A percentile compares a stretch with the other conserved stretches of the same genome.
Evolutionary conservation across 1,140 invertebrate genomes (phyloP).

Genomic region (Meteorus sp.): DNA sequence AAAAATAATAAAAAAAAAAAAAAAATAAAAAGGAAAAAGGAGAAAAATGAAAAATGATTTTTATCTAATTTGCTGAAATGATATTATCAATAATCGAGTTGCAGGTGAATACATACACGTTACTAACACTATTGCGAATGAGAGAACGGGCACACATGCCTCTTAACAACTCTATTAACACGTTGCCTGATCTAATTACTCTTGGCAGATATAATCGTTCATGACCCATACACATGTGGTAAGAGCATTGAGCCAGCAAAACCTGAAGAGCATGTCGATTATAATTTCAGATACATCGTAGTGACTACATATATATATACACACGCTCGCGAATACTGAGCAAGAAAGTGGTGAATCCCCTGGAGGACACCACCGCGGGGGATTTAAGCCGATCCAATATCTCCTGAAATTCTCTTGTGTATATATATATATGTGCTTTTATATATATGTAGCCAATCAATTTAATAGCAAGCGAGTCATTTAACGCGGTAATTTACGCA

Average conservation of each 20-base stretch:
- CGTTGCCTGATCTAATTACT: slow-evolving; percentile 27
- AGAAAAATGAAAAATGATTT: not conserved
- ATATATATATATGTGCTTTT: too few species aligned
- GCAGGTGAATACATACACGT: not conserved
- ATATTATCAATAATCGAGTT: too few species aligned
- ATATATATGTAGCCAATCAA: not conserved
- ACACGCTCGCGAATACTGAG: not conserved
- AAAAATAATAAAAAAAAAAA: not conserved
- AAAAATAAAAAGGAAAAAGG: not conserved
- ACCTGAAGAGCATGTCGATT: not conserved
- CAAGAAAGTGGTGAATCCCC: too few species aligned
- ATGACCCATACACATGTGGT: not conserved
- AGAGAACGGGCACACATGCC: slow-evolving; percentile 20
- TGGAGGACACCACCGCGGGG: too few species aligned
- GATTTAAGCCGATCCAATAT: not conserved
- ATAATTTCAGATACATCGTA: not conserved
- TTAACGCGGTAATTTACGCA: not conserved
- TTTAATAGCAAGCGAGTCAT: not conserved
- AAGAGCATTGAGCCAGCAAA: not conserved
- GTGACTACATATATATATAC: not conserved
- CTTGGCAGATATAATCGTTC: slow-evolving; percentile 27
- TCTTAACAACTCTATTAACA: slow-evolving; percentile 29
- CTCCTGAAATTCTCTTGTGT: not conserved
- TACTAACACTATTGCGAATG: slow-evolving; percentile 1
- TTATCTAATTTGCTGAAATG: too few species aligned